phyloP scores from a whole-genome alignment of 2,888 invertebrate species.

The Chaetogeoica ovagalla region DNA sequence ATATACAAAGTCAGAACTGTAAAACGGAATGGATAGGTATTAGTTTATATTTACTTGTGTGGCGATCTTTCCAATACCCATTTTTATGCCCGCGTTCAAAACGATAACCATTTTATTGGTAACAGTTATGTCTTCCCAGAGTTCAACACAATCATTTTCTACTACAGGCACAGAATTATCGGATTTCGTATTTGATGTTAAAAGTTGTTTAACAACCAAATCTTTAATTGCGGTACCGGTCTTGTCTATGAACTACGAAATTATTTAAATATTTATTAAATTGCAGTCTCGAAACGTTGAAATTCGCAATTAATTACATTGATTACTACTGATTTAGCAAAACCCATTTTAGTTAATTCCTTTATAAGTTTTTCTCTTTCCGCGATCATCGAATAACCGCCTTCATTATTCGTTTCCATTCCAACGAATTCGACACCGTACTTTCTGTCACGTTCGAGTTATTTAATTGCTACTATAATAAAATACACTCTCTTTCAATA shows the following conservation, averaged over 20 bases:
- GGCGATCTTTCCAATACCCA: slow-evolving; percentile 40
- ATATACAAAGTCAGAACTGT: too few relatives aligned
- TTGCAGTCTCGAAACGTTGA: neutral
- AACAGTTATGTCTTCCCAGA: slow-evolving; percentile 28
- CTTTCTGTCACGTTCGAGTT: neutral
- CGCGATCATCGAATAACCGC: neutral
- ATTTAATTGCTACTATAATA: neutral
- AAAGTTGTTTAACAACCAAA: slow-evolving; percentile 30
- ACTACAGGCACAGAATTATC: neutral
- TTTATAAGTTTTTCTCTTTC: neutral
- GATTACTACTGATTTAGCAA: slow-evolving; percentile 7
- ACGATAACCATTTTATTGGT: slow-evolving; percentile 41
- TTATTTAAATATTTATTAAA: neutral
- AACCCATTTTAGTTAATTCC: slow-evolving; percentile 32
- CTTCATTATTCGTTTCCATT: neutral
- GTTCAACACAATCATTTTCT: slow-evolving; percentile 26
- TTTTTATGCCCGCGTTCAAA: slow-evolving; percentile 27
- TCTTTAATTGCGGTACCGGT: slow-evolving; percentile 16
- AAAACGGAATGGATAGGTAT: neutral
- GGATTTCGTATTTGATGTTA: neutral
- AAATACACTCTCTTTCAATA: too few relatives aligned
- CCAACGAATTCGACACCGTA: neutral
- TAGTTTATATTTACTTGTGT: slow-evolving; percentile 30
- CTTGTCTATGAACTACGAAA: slow-evolving; percentile 9
- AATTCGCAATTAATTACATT: slow-evolving; percentile 14